Evolutionary conservation across 1,140 invertebrate species (phyloP).

Genomic region (Euschistus heros): DNA sequence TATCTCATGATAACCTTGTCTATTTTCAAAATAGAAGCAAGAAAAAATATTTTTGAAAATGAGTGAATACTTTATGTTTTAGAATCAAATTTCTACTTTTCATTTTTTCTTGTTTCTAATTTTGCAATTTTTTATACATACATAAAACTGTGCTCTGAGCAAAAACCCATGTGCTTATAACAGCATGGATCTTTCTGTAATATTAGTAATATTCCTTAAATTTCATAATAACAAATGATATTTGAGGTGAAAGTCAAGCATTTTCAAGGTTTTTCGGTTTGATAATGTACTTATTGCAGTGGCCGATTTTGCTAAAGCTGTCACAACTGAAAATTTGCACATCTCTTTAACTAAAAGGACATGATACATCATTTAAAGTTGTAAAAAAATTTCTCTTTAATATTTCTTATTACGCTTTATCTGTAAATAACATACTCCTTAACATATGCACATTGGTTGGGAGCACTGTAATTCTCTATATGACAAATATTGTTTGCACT

Average conservation of each 20-base stretch:
- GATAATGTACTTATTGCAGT: background rate
- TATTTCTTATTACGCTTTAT: constrained; percentile 11
- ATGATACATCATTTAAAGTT: background rate
- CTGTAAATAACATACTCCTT: constrained; percentile 25
- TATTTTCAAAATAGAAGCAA: too few relatives aligned
- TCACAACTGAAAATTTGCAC: background rate
- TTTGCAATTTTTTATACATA: too few relatives aligned
- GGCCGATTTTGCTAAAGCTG: background rate
- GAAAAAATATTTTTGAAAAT: too few relatives aligned
- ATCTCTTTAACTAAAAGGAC: constrained; percentile 6
- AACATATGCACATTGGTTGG: constrained; percentile 24
- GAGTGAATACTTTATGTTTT: too few relatives aligned
- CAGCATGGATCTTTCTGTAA: constrained; percentile 5
- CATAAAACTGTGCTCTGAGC: constrained; percentile 1
- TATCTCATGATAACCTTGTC: too few relatives aligned
- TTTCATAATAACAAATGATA: constrained; percentile 8
- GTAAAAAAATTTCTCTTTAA: background rate
- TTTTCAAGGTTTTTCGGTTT: background rate
- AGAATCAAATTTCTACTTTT: too few relatives aligned
- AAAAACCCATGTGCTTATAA: constrained; percentile 17
- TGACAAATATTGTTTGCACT: constrained; percentile 5
- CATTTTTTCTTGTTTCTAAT: too few relatives aligned
- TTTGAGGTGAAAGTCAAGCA: constrained; percentile 14
- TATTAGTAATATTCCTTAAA: background rate
- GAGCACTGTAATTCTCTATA: constrained; percentile 18